These are phyloP conservation scores for Lycodopsis pacificus DNA, from an alignment of 2,797 vertebrate genomes.

Conservation along the genomic window DNA sequence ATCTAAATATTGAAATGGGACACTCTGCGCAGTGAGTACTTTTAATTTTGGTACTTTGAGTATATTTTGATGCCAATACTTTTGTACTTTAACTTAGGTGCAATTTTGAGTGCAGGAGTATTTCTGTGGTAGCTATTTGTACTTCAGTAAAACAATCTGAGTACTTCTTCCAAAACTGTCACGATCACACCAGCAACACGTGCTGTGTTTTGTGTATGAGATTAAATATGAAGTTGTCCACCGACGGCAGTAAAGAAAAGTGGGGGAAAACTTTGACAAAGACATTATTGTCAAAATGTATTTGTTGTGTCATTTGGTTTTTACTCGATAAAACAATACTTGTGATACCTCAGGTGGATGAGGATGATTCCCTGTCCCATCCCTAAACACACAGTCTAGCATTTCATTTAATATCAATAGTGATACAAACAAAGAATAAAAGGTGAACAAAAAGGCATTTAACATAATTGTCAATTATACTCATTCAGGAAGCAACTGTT, in stretches of 20 bases:
- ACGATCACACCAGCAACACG: background rate
- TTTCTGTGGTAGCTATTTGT: background rate
- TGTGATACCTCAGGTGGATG: background rate
- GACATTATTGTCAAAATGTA: background rate
- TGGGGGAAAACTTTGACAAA: background rate
- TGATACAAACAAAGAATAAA: background rate
- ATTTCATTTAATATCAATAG: background rate
- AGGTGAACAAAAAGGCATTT: background rate
- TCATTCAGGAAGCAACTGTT: constrained; percentile 1
- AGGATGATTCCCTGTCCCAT: background rate
- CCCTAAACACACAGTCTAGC: background rate
- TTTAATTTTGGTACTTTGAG: background rate
- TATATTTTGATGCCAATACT: background rate
- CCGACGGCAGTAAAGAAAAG: background rate
- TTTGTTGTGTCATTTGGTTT: background rate
- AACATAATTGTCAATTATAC: background rate
- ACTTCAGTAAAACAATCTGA: background rate
- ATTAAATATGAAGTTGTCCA: background rate
- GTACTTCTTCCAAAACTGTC: too few species aligned
- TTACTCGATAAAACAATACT: background rate
- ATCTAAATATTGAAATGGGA: background rate
- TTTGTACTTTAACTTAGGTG: background rate
- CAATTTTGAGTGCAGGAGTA: background rate
- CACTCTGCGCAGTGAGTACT: background rate
- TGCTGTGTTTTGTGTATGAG: background rate